A percentile compares a stretch with the other conserved stretches of the same genome.
phyloP scores from a whole-genome alignment of 1,140 invertebrate genomes.

The Drosophila hydei region DNA sequence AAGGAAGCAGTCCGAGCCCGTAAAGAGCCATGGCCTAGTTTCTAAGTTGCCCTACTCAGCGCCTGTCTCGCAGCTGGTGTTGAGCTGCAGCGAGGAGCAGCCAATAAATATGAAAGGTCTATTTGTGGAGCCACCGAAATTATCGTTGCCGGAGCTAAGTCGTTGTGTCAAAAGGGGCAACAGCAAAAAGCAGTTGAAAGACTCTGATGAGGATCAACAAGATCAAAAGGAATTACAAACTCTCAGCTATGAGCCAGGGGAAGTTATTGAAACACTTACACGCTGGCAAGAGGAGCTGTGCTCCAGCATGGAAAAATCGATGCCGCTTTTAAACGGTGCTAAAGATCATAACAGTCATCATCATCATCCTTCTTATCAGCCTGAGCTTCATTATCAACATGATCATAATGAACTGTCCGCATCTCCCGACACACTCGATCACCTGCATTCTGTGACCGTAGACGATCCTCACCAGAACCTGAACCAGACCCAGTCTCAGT shows the following conservation, averaged over 20 bases:
- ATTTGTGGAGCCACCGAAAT: conserved; percentile 50
- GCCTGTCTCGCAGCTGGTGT: neutral
- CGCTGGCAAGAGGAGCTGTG: conserved; percentile 57
- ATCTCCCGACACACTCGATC: conserved; percentile 13
- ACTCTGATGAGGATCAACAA: neutral
- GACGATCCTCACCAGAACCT: conserved; percentile 18
- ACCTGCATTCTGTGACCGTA: conserved; percentile 15
- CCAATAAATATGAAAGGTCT: conserved; percentile 40
- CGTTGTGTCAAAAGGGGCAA: conserved; percentile 4
- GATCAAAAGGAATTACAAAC: conserved; percentile 1
- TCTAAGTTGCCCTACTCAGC: too few relatives aligned
- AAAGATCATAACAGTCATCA: conserved; percentile 57
- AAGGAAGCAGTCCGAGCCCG: conserved; percentile 11
- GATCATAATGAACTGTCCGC: conserved; percentile 15
- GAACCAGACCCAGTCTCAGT: conserved; percentile 8
- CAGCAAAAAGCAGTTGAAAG: neutral
- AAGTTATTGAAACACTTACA: conserved; percentile 48
- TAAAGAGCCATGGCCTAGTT: too few relatives aligned
- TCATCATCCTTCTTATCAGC: conserved; percentile 25
- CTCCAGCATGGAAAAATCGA: conserved; percentile 21
- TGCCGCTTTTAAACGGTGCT: conserved; percentile 47
- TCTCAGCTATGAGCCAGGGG: conserved; percentile 16
- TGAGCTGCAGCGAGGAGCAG: conserved; percentile 4
- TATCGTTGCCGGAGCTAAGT: conserved; percentile 30
- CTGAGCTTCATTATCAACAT: conserved; percentile 25